phyloP scores from a whole-genome alignment of 2,888 invertebrate genomes.

The Agrochola lychnidis region DNA sequence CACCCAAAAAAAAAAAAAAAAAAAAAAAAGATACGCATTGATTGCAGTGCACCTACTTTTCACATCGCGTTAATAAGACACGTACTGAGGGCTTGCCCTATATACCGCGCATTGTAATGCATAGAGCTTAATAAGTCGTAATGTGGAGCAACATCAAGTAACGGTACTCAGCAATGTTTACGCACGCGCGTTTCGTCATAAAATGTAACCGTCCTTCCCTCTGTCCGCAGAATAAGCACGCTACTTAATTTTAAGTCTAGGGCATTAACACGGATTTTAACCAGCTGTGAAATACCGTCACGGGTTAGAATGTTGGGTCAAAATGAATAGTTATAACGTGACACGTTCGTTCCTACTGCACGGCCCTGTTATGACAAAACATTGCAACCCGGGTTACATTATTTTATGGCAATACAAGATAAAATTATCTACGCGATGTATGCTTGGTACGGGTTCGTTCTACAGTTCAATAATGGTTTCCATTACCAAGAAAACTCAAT shows the following conservation, averaged over 20 bases:
- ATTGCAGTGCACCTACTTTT: constrained; percentile 42
- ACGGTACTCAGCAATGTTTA: constrained; percentile 66
- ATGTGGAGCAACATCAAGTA: constrained; percentile 68
- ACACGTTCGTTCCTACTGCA: too few relatives aligned
- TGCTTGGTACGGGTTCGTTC: too few relatives aligned
- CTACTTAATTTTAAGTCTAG: constrained; percentile 39
- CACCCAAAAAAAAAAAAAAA: too few relatives aligned
- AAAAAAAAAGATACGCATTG: constrained; percentile 32
- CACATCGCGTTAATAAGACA: constrained; percentile 50
- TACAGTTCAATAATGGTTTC: too few relatives aligned
- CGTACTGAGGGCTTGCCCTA: constrained; percentile 59
- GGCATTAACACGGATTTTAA: constrained; percentile 55
- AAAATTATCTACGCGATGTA: too few relatives aligned
- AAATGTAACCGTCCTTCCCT: constrained; percentile 48
- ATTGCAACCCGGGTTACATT: too few relatives aligned
- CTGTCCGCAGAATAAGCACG: constrained; percentile 33
- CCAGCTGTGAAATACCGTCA: constrained; percentile 25
- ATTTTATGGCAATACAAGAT: too few relatives aligned
- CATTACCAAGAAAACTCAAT: too few relatives aligned
- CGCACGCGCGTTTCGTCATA: constrained; percentile 61
- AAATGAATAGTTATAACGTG: constrained; percentile 35
- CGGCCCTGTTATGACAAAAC: too few relatives aligned
- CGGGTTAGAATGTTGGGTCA: constrained; percentile 12
- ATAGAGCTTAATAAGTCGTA: constrained; percentile 68
- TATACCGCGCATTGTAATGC: constrained; percentile 55